phyloP scores from a whole-genome alignment of 2,797 vertebrate species.

The Aphelocoma californica region DNA sequence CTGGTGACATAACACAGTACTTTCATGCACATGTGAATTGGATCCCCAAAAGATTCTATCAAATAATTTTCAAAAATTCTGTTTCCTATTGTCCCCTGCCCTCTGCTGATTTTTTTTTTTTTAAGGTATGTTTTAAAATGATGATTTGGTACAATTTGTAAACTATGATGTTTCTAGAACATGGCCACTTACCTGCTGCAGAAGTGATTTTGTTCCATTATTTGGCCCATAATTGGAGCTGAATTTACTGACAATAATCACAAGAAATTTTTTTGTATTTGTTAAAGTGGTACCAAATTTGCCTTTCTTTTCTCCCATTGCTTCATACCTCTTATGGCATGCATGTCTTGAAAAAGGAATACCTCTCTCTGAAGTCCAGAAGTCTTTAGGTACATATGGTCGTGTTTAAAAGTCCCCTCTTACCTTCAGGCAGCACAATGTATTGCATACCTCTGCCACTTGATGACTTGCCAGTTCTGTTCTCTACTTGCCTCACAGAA shows the following conservation, averaged over 20 bases:
- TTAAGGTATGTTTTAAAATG: neutral
- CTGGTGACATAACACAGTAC: neutral
- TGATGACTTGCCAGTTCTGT: neutral
- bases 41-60: neutral
- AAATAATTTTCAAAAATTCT: neutral
- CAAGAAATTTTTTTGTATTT: neutral
- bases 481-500: neutral
- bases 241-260: neutral
- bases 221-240: neutral
- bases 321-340: neutral
- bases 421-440: neutral
- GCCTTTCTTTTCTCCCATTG: neutral
- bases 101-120: neutral
- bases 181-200: neutral
- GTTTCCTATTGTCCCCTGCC: neutral
- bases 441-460: neutral
- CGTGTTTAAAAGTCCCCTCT: neutral
- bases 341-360: neutral
- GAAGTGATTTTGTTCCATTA: neutral
- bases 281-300: neutral
- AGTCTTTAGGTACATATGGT: neutral
- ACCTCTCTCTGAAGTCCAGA: neutral
- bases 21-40: neutral
- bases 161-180: neutral
- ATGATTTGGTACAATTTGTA: neutral